Base-by-base conservation (phyloP, 1,140 invertebrate genomes). In the Eupeodes corollae region DNA sequence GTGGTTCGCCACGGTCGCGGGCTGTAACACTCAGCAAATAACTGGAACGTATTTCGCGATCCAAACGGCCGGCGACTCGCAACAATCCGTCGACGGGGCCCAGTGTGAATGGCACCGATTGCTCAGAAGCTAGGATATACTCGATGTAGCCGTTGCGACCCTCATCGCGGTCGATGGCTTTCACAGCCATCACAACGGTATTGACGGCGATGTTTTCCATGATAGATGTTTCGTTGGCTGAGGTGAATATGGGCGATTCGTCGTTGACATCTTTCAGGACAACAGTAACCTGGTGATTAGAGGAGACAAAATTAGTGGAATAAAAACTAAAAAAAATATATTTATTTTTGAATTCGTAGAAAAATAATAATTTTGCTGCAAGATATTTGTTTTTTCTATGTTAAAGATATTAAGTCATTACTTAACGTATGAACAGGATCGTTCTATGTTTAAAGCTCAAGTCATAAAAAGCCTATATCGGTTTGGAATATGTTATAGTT, bases 201-300 rank as follows among this genome's bases (percentile, higher is more conserved):
- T 94, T 93, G 19, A 82, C 61, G n/a, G 88, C 81, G 34, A 87
- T 82, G 69, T 94, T 94, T 72, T 96, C 91, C 47, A 79, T 73
- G 11, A 92, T 79, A 14, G 77, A 70, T 6, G 86, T 88, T 57
- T 80, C 78, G 55, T 86, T 88, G 1, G 84, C 74, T 8, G 86
- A 83, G 53, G 91, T 78, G 70, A 98, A 98, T 61, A 86, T 80
- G 0, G 95, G 94, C 12, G 87, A 78, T 75, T 91, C 83, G 68
- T 99, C 94, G 71, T 98, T 98, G 15, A 96, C 85, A 70, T 97
- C 93, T 63, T 88, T 80, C 35, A 97, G 70, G 44, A 83, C 78
- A 50, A 98, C 82, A 16, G 79, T 89, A 33, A 96, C 88, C 86
- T 91, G 71, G 32, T 30, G 42, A n/a, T n/a, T 12, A 18, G 37